Evolutionary conservation across 2,113 vertebrate species (phyloP).

Genomic region (Sorex fumeus): DNA sequence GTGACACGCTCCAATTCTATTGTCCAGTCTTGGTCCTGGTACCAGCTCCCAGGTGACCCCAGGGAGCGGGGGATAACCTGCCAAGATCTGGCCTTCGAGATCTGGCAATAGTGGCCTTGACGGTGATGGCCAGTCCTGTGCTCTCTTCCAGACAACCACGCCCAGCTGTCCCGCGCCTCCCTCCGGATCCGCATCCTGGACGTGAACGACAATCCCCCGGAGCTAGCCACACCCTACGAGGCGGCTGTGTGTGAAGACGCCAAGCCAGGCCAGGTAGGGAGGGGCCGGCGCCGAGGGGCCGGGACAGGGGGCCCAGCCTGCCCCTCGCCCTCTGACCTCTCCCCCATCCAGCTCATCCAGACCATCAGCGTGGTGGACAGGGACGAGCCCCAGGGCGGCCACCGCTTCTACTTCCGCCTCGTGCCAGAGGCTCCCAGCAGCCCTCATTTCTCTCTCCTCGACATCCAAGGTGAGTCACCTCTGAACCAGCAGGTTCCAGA

Average conservation of each 20-base stretch:
- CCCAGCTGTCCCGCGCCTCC: slow-evolving; percentile 92
- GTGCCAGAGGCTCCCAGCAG: slow-evolving; percentile 93
- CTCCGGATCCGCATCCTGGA: slow-evolving; percentile 97
- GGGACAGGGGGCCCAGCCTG: not conserved
- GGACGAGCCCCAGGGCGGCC: slow-evolving; percentile 96
- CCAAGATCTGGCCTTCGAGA: not conserved
- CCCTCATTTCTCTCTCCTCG: slow-evolving; percentile 95
- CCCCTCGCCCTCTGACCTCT: not conserved
- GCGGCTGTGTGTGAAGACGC: slow-evolving; percentile 96
- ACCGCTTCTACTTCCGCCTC: slow-evolving; percentile 96
- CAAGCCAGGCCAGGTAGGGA: slow-evolving; percentile 95
- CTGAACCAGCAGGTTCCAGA: not conserved
- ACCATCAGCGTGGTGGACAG: slow-evolving; percentile 97
- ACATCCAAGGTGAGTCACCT: slow-evolving; percentile 94
- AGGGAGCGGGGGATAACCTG: not conserved
- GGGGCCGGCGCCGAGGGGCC: not conserved
- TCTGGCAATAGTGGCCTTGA: too few relatives aligned
- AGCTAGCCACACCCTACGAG: slow-evolving; percentile 96
- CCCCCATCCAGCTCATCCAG: slow-evolving; percentile 94
- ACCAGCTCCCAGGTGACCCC: not conserved
- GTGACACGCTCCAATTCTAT: not conserved
- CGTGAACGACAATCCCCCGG: slow-evolving; percentile 98
- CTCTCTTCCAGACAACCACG: slow-evolving; percentile 92
- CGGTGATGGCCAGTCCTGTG: too few relatives aligned
- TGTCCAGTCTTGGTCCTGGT: not conserved